A percentile compares a stretch with the other conserved stretches of the same genome.
phyloP scores from a whole-genome alignment of 2,888 invertebrate genomes.

The Spodoptera exigua region DNA sequence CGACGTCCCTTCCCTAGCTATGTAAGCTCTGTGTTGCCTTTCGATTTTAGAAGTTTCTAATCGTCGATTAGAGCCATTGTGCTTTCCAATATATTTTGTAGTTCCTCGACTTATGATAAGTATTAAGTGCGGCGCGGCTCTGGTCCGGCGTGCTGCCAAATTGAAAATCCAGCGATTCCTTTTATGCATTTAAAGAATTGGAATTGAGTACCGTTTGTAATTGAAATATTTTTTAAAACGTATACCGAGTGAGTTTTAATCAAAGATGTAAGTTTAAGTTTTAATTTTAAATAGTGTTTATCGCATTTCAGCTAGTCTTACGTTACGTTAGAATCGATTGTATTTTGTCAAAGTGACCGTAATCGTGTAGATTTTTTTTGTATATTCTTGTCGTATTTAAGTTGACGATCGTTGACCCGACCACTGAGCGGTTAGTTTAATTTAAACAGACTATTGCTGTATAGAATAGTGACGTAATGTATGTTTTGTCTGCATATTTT shows the following conservation, averaged over 20 bases:
- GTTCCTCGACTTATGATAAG: conserved; percentile 75
- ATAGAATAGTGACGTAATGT: conserved; percentile 78
- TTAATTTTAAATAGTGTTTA: conserved; percentile 84
- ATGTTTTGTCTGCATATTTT: conserved; percentile 86
- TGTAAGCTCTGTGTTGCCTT: conserved; percentile 70
- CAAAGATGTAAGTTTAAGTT: conserved; percentile 89
- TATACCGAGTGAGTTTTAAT: conserved; percentile 87
- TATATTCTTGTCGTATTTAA: conserved; percentile 84
- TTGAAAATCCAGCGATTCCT: conserved; percentile 72
- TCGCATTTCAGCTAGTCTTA: conserved; percentile 89
- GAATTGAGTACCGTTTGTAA: conserved; percentile 82
- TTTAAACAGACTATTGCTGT: conserved; percentile 75
- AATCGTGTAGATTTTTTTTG: conserved; percentile 81
- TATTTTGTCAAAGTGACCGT: conserved; percentile 79
- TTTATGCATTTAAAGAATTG: conserved; percentile 76
- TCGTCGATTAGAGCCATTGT: conserved; percentile 64
- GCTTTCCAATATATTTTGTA: conserved; percentile 80
- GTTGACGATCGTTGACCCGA: conserved; percentile 71
- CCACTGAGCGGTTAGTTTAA: conserved; percentile 73
- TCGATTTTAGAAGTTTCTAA: conserved; percentile 55
- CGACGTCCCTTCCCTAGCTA: conserved; percentile 70
- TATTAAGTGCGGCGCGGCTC: conserved; percentile 49
- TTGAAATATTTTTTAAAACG: conserved; percentile 79
- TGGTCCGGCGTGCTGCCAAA: conserved; percentile 67
- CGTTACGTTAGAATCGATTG: conserved; percentile 84